Evolutionary conservation across 2,113 vertebrate genomes (phyloP).

Genomic region (Nannobrachium achirus): DNA sequence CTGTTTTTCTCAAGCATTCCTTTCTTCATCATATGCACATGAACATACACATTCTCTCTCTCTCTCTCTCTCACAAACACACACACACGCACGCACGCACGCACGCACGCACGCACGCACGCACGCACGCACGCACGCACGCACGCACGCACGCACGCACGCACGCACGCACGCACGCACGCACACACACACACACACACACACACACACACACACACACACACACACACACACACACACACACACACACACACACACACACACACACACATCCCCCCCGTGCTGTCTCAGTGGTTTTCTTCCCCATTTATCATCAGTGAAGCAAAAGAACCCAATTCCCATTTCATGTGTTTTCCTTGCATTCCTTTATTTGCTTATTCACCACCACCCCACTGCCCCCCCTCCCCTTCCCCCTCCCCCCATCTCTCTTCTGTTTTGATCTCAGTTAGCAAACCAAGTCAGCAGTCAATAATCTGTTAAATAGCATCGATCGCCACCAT

Average conservation of each 20-base stretch:
- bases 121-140: background rate
- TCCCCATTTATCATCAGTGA: slow-evolving; percentile 66
- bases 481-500: slow-evolving; percentile 80
- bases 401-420: slow-evolving; percentile 52
- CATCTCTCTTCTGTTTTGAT: slow-evolving; percentile 66
- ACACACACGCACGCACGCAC: background rate
- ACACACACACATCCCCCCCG: slow-evolving; percentile 21
- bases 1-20: slow-evolving; percentile 23
- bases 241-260: slow-evolving; percentile 53
- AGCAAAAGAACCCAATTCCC: slow-evolving; percentile 64
- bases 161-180: background rate
- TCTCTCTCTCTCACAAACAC: too few relatives aligned
- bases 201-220: slow-evolving; percentile 51
- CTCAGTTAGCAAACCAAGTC: slow-evolving; percentile 70
- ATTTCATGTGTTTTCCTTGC: slow-evolving; percentile 68
- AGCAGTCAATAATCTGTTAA: slow-evolving; percentile 83
- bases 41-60: slow-evolving; percentile 49
- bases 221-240: slow-evolving; percentile 59
- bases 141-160: background rate
- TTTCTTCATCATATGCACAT: slow-evolving; percentile 61
- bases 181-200: background rate
- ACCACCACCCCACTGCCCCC: too few relatives aligned
- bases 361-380: slow-evolving; percentile 65
- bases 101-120: background rate
- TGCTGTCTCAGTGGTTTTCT: slow-evolving; percentile 68